Base-by-base conservation (phyloP, 2,797 vertebrate species). In the Hippocampus kuda region DNA sequence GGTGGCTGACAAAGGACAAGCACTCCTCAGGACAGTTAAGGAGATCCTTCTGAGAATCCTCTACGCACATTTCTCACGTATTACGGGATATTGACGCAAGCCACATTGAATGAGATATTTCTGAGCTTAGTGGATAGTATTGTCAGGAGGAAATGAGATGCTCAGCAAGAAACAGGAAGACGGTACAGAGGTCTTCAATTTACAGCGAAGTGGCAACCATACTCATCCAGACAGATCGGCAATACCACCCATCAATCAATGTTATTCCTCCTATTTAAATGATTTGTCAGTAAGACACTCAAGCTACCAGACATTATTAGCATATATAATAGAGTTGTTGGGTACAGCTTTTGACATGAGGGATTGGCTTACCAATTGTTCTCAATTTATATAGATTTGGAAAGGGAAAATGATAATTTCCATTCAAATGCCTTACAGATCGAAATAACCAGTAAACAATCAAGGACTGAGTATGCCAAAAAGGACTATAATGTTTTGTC, bases 71-170 rank as follows among this genome's bases (percentile, higher is more conserved):
- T 82, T 74, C 80, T 69, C 80, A 75, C 71, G 62, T 72, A 71
- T 82, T 78, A 71, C 34, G 34, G 34, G 34, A 38, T 73, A 75
- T 83, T 83, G 85, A 86, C 81, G 78, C 60, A 12, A 22, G 20
- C 12, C 68, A 75, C 78, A 82, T 86, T 81, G 83, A 70, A 76
- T 53, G 65, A 76, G 77, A 74, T 78, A 76, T 79, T 73, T 72
- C 68, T 64, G 63, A 70, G 69, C 78, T 78, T 72, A 74, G 72
- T 71, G 68, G 77, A 72, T 84, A 78, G 81, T 75, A 81, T 70
- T 64, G 68, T 75, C 61, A 78, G 71, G 77, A 82, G 74, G 70
- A 80, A 78, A 78, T 68, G 22, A 68, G 72, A 53, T 69, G 75
- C 78, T 86, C 73, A 75, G 80, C 54, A 57, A 64, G 76, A 70